Evolutionary conservation across 1,140 invertebrate genomes (phyloP).

Genomic region (Eumaeus atala): DNA sequence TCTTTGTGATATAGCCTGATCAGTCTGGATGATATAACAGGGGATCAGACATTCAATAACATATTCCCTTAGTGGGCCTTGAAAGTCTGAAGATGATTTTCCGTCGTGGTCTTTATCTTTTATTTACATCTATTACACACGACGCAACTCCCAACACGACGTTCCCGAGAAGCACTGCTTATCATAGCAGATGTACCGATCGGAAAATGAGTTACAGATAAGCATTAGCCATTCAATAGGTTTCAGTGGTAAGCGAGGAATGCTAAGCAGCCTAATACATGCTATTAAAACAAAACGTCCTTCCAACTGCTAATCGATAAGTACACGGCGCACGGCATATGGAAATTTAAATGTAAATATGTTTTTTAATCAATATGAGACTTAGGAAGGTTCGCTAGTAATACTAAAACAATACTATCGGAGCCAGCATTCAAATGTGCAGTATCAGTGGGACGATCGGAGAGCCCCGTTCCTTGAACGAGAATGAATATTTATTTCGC

Average conservation of each 20-base stretch:
- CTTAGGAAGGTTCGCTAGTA: constrained; percentile 32
- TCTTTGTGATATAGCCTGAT: too few relatives aligned
- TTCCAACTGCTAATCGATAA: constrained; percentile 50
- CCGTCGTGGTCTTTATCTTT: too few relatives aligned
- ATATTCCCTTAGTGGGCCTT: too few relatives aligned
- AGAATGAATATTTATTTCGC: constrained; percentile 60
- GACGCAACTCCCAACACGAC: too few relatives aligned
- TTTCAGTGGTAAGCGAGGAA: constrained; percentile 20
- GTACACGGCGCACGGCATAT: constrained; percentile 55
- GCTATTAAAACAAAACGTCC: constrained; percentile 39
- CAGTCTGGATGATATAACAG: too few relatives aligned
- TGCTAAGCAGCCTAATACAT: constrained; percentile 31
- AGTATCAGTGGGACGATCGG: constrained; percentile 46
- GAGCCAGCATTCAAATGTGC: constrained; percentile 45
- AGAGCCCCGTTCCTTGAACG: constrained; percentile 32
- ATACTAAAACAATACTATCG: constrained; percentile 57
- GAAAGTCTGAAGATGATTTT: too few relatives aligned
- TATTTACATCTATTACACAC: too few relatives aligned
- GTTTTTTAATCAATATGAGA: constrained; percentile 60
- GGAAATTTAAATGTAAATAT: constrained; percentile 63
- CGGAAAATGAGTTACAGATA: constrained; percentile 31
- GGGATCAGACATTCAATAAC: too few relatives aligned
- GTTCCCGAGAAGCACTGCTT: too few relatives aligned
- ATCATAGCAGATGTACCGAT: constrained; percentile 22
- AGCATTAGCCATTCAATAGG: constrained; percentile 23